Percentiles rank a stretch among this genome's conserved stretches.
Conservation (phyloP, 2,888 invertebrate species). For the Endotricha flammealis region DNA sequence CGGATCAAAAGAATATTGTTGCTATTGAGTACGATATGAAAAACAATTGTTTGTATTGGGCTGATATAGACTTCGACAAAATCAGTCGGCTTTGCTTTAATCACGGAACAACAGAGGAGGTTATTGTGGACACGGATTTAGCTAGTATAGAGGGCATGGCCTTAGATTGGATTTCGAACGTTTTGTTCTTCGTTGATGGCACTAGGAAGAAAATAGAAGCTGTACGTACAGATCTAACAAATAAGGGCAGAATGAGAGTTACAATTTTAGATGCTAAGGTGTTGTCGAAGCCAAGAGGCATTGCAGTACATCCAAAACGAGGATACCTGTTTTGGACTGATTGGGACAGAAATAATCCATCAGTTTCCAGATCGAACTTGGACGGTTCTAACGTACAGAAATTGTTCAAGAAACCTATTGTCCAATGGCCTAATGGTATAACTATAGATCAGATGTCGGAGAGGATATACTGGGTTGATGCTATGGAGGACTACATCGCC, state of each 20-base stretch:
- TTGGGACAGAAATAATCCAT: conserved; percentile 88
- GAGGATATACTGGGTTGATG: conserved; percentile 93
- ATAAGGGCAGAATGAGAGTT: conserved; percentile 83
- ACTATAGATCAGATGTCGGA: conserved; percentile 90
- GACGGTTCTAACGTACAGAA: conserved; percentile 84
- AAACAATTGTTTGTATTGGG: conserved; percentile 93
- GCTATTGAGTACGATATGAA: conserved; percentile 92
- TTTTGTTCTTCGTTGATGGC: conserved; percentile 93
- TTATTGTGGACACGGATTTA: conserved; percentile 85
- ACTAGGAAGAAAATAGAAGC: conserved; percentile 88
- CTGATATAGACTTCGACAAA: conserved; percentile 87
- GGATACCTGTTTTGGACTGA: conserved; percentile 93
- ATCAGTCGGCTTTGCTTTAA: conserved; percentile 88
- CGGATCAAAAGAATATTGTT: conserved; percentile 86
- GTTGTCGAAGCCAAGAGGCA: conserved; percentile 86
- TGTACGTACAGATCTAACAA: conserved; percentile 81
- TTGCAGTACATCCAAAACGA: conserved; percentile 89
- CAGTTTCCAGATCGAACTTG: conserved; percentile 87
- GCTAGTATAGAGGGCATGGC: conserved; percentile 93
- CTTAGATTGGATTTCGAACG: conserved; percentile 91
- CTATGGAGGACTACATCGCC: conserved; percentile 88
- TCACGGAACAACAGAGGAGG: conserved; percentile 81
- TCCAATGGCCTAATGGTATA: conserved; percentile 93
- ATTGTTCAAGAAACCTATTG: conserved; percentile 81
- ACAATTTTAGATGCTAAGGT: conserved; percentile 83